These are phyloP conservation scores for Liopterus haemorrhoidalis DNA, from an alignment of 2,888 invertebrate species.

Conservation along the genomic window DNA sequence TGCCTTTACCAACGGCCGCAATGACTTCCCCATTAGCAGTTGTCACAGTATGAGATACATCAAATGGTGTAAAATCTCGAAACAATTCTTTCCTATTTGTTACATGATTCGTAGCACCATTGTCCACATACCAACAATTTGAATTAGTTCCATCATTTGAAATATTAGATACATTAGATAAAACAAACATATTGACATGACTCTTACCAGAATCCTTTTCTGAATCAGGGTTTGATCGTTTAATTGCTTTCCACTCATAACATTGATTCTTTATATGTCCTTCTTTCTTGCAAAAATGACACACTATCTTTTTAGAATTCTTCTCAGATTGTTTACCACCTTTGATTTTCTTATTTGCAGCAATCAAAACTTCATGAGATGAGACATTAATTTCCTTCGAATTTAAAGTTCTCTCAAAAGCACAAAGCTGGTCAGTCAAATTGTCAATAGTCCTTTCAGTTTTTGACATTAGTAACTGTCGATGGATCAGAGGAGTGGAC, in stretches of 20 bases:
- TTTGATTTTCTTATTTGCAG: neutral
- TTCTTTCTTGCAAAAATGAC: constrained; percentile 18
- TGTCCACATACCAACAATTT: constrained; percentile 17
- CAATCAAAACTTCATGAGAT: constrained; percentile 1
- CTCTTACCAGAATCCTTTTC: neutral
- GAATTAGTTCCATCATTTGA: constrained; percentile 6
- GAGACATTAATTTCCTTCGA: neutral
- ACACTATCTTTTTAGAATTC: constrained; percentile 5
- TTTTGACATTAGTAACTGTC: no score
- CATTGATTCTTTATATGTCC: constrained; percentile 14
- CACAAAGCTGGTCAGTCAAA: constrained; percentile 21
- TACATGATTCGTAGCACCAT: constrained; percentile 17
- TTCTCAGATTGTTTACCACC: neutral
- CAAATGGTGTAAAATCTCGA: constrained; percentile 12
- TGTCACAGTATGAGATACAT: constrained; percentile 6
- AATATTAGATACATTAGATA: neutral
- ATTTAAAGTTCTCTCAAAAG: constrained; percentile 17
- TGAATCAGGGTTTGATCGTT: constrained; percentile 15
- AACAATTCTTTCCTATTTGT: constrained; percentile 6
- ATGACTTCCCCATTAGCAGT: constrained; percentile 8
- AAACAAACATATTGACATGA: no score
- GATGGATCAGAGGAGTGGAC: no score
- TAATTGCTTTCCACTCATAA: constrained; percentile 17
- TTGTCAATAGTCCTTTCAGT: constrained; percentile 19
- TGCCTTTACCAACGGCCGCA: constrained; percentile 5